These are phyloP conservation scores for Unio delphinus DNA, from an alignment of 2,888 invertebrate genomes.

Conservation along the genomic window DNA sequence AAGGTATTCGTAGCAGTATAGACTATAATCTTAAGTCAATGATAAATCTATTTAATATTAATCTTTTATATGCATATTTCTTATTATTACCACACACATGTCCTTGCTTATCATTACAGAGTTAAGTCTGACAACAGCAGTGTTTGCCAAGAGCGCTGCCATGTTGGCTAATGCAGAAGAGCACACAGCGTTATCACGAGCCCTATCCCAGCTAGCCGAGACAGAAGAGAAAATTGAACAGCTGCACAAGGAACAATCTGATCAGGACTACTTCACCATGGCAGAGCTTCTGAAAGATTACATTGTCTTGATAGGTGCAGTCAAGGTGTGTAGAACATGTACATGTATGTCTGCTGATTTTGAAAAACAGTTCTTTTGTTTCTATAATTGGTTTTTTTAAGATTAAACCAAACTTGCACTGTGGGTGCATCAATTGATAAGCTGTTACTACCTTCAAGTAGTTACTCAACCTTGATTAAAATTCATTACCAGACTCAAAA, in stretches of 20 bases:
- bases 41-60: too few species aligned
- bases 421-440: too few species aligned
- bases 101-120: conserved; percentile 43
- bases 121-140: conserved; percentile 59
- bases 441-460: too few species aligned
- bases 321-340: conserved; percentile 77
- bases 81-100: too few species aligned
- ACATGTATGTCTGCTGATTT: too few species aligned
- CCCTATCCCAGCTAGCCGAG: conserved; percentile 91
- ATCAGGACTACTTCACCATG: conserved; percentile 93
- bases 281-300: conserved; percentile 97
- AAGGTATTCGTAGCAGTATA: too few species aligned
- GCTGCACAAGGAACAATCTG: conserved; percentile 91
- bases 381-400: conserved; percentile 1
- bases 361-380: not conserved
- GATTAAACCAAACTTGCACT: too few species aligned
- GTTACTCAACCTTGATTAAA: too few species aligned
- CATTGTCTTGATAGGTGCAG: conserved; percentile 89
- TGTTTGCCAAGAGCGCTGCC: conserved; percentile 89
- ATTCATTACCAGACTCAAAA: too few species aligned
- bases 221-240: conserved; percentile 81
- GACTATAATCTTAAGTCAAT: too few species aligned
- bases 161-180: conserved; percentile 94
- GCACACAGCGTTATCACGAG: conserved; percentile 90
- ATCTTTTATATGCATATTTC: too few species aligned